Conservation (phyloP, 2,113 vertebrate species). For the Coregonus clupeaformis region DNA sequence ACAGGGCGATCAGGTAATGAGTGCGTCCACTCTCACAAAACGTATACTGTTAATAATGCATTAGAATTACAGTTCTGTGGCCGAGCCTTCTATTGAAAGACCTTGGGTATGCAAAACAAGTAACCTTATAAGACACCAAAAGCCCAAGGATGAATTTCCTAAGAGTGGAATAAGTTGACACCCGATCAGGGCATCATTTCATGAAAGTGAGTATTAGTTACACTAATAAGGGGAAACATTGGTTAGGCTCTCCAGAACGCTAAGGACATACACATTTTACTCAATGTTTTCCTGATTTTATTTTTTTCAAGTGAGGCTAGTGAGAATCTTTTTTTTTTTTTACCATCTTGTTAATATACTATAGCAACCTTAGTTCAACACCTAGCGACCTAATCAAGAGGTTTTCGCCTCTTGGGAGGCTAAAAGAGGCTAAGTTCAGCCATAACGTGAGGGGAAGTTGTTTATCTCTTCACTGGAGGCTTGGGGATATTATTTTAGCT, state of each 20-base stretch:
- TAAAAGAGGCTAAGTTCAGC: too few species aligned
- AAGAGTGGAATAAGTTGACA: slow-evolving; percentile 47
- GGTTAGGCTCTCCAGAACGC: background rate
- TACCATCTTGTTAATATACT: too few species aligned
- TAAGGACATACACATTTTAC: too few species aligned
- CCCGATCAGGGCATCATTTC: slow-evolving; percentile 43
- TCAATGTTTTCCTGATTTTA: too few species aligned
- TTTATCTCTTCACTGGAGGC: too few species aligned
- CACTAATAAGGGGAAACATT: background rate
- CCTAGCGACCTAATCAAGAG: too few species aligned
- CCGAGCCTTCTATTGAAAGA: slow-evolving; percentile 12
- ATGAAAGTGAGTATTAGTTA: background rate
- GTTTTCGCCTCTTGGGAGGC: too few species aligned
- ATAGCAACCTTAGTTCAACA: too few species aligned
- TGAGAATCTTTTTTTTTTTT: too few species aligned
- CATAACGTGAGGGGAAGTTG: too few species aligned
- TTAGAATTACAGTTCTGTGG: slow-evolving; percentile 27
- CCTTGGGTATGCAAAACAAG: slow-evolving; percentile 28
- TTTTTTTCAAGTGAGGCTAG: too few species aligned
- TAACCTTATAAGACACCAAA: slow-evolving; percentile 55
- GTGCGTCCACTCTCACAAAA: slow-evolving; percentile 4
- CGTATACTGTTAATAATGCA: slow-evolving; percentile 63
- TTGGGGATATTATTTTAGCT: too few species aligned
- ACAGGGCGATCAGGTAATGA: slow-evolving; percentile 38
- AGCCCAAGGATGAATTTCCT: slow-evolving; percentile 34